Evolutionary conservation across 2,797 vertebrate species (phyloP), one percentile per base, ranked within the genome.

Genomic region (Cyclura pinguis): DNA sequence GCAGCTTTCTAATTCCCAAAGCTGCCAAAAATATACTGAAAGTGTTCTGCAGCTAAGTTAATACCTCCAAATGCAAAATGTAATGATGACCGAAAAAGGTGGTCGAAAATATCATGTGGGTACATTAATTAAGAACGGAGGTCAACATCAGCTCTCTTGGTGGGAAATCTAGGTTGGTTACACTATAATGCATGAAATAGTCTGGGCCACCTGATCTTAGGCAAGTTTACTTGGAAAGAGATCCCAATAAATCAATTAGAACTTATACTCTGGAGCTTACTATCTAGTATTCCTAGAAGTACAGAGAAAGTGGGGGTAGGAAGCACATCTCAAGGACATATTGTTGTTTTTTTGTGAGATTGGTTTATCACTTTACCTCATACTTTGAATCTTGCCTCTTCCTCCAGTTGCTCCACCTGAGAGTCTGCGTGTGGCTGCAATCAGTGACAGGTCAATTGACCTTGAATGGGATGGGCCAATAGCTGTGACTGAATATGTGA

Each of bases 391-490:
- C 85, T 96, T 94, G 86, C 94, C 90, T 96, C 86, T 93, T 90
- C 94, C 38, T 84, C 93, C 96, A 99, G 99, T 99, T 96, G 97
- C 98, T 93, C 98, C 99, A 83, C 98, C 98, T 0, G 97, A 98
- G 97, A 98, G 98, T 95, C 95, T 99, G 93, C 98, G 96, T 88
- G 97, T 98, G 88, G 97, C 96, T 5, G 98, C 97, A 4, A 97
- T 98, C 94, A 98, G 98, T 0, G 99, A 99, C 90, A 96, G 95
- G 91, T 98, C 98, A 92, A 95, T 99, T 32, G 98, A 99, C 94
- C 96, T 99, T 96, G 98, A 97, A 29, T 99, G 99, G 99, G 98
- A 98, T 94, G 98, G 98, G 83, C 97, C 98, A 0, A 95, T 97
- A 80, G 97, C 98, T 93, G 97, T 98, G 95, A 98, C 98, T 0